Conservation (phyloP, 2,797 vertebrate genomes). For the Rhodeus uyekii region DNA sequence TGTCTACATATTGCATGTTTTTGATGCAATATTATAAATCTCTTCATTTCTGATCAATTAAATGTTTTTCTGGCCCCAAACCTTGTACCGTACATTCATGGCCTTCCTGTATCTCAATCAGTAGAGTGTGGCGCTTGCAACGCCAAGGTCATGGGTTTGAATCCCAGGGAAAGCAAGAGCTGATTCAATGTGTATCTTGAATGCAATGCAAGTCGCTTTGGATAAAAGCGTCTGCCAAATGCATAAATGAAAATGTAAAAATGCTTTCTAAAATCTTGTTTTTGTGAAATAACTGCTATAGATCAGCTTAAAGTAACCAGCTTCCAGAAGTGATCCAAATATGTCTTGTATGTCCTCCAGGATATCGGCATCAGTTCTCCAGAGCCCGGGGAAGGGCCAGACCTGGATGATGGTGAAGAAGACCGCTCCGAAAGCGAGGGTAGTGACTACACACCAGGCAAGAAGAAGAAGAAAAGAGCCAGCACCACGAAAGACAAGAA, state of each 20-base stretch:
- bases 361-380: conserved; percentile 92
- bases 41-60: not conserved
- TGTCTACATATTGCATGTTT: not conserved
- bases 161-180: no score
- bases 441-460: conserved; percentile 95
- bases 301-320: not conserved
- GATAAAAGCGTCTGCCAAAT: no score
- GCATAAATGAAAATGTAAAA: no score
- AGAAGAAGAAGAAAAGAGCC: conserved; percentile 93
- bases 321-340: not conserved
- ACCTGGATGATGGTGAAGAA: conserved; percentile 64
- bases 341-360: conserved; percentile 58
- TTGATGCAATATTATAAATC: not conserved
- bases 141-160: no score
- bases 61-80: not conserved
- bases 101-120: no score
- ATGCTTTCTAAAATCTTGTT: not conserved
- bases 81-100: not conserved
- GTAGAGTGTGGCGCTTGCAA: no score
- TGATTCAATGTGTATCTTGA: no score
- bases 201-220: no score
- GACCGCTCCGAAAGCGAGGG: conserved; percentile 93
- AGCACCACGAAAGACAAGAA: conserved; percentile 90
- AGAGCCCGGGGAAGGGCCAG: conserved; percentile 80
- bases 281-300: no score